These are phyloP conservation scores for Diadema setosum DNA, from an alignment of 35 echinoderm and acorn worm species.

Conservation along the genomic window DNA sequence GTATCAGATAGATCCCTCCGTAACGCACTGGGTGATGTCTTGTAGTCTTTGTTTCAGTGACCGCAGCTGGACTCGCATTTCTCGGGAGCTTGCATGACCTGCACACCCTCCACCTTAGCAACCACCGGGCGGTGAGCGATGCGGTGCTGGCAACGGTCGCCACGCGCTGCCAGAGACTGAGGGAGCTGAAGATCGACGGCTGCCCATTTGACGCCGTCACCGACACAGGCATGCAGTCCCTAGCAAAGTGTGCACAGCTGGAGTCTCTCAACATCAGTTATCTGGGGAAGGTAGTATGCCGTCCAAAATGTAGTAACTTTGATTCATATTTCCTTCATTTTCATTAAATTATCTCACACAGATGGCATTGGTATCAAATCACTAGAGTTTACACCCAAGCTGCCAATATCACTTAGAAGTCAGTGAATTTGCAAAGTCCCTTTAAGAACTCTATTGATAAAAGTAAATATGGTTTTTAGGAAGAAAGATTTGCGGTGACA, in stretches of 20 bases:
- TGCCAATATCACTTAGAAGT: too few species aligned
- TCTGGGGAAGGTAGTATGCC: background rate
- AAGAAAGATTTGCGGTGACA: too few species aligned
- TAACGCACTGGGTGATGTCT: too few species aligned
- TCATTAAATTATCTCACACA: too few species aligned
- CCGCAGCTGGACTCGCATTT: background rate
- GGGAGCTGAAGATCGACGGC: background rate
- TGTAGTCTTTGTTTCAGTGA: background rate
- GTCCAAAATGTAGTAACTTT: too few species aligned
- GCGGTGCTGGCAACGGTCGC: background rate
- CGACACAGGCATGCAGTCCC: background rate
- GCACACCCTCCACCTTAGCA: background rate
- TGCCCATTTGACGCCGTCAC: background rate
- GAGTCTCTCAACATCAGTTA: slow-evolving; percentile 11
- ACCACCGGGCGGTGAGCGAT: background rate
- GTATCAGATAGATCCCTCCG: too few species aligned
- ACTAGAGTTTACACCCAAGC: too few species aligned
- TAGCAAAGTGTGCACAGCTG: background rate
- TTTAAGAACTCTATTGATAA: too few species aligned
- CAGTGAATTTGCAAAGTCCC: too few species aligned
- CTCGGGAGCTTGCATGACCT: background rate
- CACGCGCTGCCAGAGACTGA: background rate
- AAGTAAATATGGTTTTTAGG: too few species aligned
- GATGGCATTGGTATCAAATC: too few species aligned
- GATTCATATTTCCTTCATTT: too few species aligned